Conservation (phyloP, 2,113 vertebrate species). For the Tachuris rubrigastra region DNA sequence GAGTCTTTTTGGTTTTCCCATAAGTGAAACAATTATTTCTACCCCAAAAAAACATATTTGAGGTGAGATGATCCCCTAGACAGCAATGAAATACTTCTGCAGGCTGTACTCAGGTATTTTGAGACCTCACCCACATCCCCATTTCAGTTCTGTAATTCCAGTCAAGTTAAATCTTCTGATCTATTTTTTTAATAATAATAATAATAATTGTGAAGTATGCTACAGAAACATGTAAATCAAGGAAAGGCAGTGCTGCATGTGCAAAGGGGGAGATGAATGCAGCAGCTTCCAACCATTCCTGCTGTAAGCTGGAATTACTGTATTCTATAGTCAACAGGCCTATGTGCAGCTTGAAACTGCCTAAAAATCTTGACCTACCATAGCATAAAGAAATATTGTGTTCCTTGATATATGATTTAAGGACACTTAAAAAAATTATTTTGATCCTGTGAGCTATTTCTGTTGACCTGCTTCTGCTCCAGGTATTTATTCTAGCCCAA, state of each 20-base stretch:
- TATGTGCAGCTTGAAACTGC: not conserved
- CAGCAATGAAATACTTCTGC: not conserved
- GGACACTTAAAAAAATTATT: not conserved
- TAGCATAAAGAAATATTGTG: not conserved
- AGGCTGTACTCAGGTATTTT: not conserved
- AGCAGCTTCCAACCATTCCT: not conserved
- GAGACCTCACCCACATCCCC: not conserved
- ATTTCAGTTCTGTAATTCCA: not conserved
- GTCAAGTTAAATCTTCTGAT: not conserved
- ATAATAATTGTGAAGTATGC: not conserved
- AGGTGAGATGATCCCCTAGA: not conserved
- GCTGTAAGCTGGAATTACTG: not conserved
- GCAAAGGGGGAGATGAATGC: not conserved
- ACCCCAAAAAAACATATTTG: not conserved
- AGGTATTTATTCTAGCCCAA: not conserved
- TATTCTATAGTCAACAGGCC: not conserved
- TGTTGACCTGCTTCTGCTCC: not conserved
- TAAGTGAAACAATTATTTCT: not conserved
- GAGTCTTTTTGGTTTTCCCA: not conserved
- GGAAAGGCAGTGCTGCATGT: not conserved
- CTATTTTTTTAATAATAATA: not conserved
- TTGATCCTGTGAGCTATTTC: not conserved
- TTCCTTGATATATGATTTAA: not conserved
- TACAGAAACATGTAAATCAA: not conserved
- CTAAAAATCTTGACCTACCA: not conserved